phyloP scores from a whole-genome alignment of 2,113 vertebrate species.

The Apaloderma vittatum region DNA sequence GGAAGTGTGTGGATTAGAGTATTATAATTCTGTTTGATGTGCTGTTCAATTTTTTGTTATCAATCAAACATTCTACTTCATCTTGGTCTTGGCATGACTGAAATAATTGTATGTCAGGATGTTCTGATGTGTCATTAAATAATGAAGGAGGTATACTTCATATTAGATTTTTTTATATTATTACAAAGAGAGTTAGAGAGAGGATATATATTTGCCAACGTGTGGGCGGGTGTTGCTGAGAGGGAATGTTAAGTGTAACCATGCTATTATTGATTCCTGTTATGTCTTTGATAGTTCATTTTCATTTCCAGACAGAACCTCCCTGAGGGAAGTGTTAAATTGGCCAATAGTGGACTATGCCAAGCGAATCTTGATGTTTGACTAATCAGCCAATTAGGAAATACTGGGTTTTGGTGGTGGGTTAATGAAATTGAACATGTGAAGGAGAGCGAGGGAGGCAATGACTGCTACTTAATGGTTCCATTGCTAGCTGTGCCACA shows the following conservation, averaged over 20 bases:
- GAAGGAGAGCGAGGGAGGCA: not conserved
- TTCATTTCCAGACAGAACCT: not conserved
- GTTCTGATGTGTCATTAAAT: not conserved
- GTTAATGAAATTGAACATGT: not conserved
- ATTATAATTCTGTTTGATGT: slow-evolving; percentile 7
- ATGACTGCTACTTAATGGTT: not conserved
- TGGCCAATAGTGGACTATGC: not conserved
- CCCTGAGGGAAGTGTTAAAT: not conserved
- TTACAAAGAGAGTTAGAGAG: not conserved
- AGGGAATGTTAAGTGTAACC: not conserved
- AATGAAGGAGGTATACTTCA: not conserved
- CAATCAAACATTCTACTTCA: not conserved
- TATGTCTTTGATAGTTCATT: not conserved
- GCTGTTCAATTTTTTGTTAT: not conserved
- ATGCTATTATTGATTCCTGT: slow-evolving; percentile 1
- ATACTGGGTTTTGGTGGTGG: not conserved
- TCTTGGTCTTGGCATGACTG: not conserved
- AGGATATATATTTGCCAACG: not conserved
- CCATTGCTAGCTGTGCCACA: not conserved
- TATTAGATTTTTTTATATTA: not conserved
- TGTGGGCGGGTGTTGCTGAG: not conserved
- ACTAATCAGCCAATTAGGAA: not conserved
- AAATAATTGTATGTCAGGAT: not conserved
- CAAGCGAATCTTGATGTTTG: not conserved
- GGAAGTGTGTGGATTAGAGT: not conserved